phyloP scores from a whole-genome alignment of 1,140 invertebrate species.

The Drosophila melanica region DNA sequence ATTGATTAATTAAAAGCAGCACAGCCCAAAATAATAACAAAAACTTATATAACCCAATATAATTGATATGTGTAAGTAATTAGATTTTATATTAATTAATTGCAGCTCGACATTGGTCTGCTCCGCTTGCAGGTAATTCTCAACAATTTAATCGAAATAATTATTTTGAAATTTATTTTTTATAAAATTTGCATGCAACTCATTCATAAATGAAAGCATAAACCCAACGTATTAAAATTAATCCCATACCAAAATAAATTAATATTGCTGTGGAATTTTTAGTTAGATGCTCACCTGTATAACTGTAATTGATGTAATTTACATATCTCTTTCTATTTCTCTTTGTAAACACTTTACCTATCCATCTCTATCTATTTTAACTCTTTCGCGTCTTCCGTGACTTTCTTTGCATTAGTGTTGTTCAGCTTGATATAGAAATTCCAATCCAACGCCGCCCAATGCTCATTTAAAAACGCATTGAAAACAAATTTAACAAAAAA shows the following conservation, averaged over 20 bases:
- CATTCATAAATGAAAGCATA: constrained; percentile 2
- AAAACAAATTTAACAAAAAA: constrained; percentile 23
- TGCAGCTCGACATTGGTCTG: constrained; percentile 9
- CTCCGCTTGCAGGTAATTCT: constrained; percentile 21
- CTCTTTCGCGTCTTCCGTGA: constrained; percentile 23
- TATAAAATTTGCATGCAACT: constrained; percentile 31
- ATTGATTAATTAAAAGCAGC: constrained; percentile 12
- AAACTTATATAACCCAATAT: neutral
- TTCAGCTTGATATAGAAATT: constrained; percentile 36
- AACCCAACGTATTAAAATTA: neutral
- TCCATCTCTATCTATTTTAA: constrained; percentile 22
- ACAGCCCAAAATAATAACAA: neutral
- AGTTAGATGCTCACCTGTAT: constrained; percentile 8
- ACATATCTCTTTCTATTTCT: constrained; percentile 7
- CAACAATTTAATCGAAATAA: neutral
- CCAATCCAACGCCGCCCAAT: constrained; percentile 40
- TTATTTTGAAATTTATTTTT: neutral
- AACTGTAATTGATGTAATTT: constrained; percentile 25
- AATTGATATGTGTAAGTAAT: constrained; percentile 3
- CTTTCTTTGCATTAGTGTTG: constrained; percentile 50
- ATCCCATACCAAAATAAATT: neutral
- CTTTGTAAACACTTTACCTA: constrained; percentile 2
- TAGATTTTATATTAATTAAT: constrained; percentile 12
- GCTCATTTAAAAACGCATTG: constrained; percentile 36
- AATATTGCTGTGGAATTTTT: neutral